phyloP scores from a whole-genome alignment of 2,888 invertebrate genomes.

The Euplexia lucipara region DNA sequence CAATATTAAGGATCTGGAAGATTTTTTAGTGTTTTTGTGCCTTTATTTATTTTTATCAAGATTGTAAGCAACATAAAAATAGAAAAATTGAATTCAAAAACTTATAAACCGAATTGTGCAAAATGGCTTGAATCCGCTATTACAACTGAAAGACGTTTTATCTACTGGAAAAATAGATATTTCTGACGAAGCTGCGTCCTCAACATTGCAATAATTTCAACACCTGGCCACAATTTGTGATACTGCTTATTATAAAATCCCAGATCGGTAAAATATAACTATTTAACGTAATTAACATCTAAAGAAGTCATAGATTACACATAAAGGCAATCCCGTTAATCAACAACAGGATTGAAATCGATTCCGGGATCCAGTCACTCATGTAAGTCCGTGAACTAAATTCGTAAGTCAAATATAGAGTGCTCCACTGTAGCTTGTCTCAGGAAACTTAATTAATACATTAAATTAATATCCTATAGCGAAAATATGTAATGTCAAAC shows the following conservation, averaged over 20 bases:
- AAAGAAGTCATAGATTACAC: conserved; percentile 44
- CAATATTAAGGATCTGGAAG: conserved; percentile 24
- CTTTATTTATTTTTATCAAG: background rate
- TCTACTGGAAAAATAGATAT: background rate
- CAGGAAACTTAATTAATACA: conserved; percentile 34
- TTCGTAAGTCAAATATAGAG: conserved; percentile 39
- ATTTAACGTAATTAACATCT: conserved; percentile 54
- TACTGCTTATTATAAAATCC: conserved; percentile 48
- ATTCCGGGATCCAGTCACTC: conserved; percentile 28
- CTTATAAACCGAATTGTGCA: background rate
- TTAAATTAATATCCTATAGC: conserved; percentile 39
- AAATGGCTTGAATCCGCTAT: background rate
- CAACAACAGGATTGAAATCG: conserved; percentile 9
- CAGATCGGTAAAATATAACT: conserved; percentile 60
- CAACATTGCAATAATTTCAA: conserved; percentile 13
- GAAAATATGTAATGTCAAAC: conserved; percentile 35
- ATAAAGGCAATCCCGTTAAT: conserved; percentile 11
- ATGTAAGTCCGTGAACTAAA: conserved; percentile 37
- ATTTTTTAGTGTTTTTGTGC: background rate
- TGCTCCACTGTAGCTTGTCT: conserved; percentile 27
- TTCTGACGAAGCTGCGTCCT: conserved; percentile 39
- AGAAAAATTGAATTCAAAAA: background rate
- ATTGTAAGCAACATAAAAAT: background rate
- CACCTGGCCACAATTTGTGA: conserved; percentile 7
- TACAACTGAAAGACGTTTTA: background rate